phyloP scores from a whole-genome alignment of 2,113 vertebrate genomes.

The Drymodes brunneopygia region DNA sequence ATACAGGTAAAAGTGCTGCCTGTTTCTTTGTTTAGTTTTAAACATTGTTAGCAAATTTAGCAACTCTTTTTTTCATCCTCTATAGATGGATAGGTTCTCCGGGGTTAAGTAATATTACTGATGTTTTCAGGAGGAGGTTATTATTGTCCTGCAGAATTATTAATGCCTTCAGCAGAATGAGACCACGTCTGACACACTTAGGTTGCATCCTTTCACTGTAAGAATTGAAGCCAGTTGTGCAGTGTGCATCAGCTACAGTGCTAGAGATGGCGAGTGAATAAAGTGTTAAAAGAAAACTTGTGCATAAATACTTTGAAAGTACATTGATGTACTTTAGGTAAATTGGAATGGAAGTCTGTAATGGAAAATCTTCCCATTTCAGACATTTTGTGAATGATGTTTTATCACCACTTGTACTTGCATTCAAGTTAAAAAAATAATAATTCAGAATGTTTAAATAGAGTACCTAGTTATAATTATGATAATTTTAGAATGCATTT shows the following conservation, averaged over 20 bases:
- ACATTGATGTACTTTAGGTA: background rate
- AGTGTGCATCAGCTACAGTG: background rate
- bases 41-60: background rate
- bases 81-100: background rate
- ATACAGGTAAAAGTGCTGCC: background rate
- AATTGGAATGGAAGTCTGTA: background rate
- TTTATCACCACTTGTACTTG: background rate
- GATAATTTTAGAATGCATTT: constrained; percentile 55
- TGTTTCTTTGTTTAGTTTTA: background rate
- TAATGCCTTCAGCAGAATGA: background rate
- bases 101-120: background rate
- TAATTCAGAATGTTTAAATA: constrained; percentile 19
- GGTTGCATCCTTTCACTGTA: background rate
- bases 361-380: background rate
- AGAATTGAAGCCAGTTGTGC: background rate
- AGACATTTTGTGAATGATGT: background rate
- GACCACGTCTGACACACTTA: background rate
- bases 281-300: background rate
- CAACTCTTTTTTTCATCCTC: background rate
- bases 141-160: background rate
- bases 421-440: background rate
- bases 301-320: background rate
- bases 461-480: constrained; percentile 32
- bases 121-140: background rate
- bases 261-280: background rate